Percentiles rank a stretch among this genome's conserved stretches.
Evolutionary conservation across 2,888 invertebrate genomes (phyloP).

Genomic region (Drosophila mercatorum): DNA sequence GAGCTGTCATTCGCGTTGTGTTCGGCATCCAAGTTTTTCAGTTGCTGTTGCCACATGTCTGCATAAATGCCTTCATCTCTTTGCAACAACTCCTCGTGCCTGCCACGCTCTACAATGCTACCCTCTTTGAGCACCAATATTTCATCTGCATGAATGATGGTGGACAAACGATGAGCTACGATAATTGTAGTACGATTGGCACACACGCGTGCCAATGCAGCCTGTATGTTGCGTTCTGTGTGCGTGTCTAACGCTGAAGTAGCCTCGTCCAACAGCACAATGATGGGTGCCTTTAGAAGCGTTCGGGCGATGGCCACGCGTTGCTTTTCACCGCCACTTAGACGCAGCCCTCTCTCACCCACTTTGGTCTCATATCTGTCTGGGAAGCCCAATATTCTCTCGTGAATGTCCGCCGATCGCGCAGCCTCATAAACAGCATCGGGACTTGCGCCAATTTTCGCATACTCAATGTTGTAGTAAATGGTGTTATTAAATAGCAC

Average conservation of each 20-base stretch:
- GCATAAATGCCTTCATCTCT: slow-evolving; percentile 91
- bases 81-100: slow-evolving; percentile 89
- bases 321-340: slow-evolving; percentile 99
- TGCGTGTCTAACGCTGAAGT: slow-evolving; percentile 98
- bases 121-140: slow-evolving; percentile 97
- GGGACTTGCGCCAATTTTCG: slow-evolving; percentile 90
- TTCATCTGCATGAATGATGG: slow-evolving; percentile 97
- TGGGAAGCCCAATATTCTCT: slow-evolving; percentile 95
- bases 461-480: slow-evolving; percentile 97
- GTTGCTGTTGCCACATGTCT: slow-evolving; percentile 97
- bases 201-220: slow-evolving; percentile 93
- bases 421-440: slow-evolving; percentile 95
- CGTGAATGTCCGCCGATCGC: slow-evolving; percentile 96
- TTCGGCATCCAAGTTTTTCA: slow-evolving; percentile 84
- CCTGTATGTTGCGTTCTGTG: slow-evolving; percentile 97
- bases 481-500: slow-evolving; percentile 97
- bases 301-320: slow-evolving; percentile 98
- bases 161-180: slow-evolving; percentile 97
- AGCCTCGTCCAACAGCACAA: slow-evolving; percentile 97
- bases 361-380: slow-evolving; percentile 95
- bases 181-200: slow-evolving; percentile 96
- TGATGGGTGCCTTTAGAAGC: slow-evolving; percentile 94
- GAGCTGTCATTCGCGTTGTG: slow-evolving; percentile 39
- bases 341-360: slow-evolving; percentile 96
- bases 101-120: slow-evolving; percentile 95